Evolutionary conservation across 2,888 invertebrate genomes (phyloP).

Genomic region (Meandrusa payeni): DNA sequence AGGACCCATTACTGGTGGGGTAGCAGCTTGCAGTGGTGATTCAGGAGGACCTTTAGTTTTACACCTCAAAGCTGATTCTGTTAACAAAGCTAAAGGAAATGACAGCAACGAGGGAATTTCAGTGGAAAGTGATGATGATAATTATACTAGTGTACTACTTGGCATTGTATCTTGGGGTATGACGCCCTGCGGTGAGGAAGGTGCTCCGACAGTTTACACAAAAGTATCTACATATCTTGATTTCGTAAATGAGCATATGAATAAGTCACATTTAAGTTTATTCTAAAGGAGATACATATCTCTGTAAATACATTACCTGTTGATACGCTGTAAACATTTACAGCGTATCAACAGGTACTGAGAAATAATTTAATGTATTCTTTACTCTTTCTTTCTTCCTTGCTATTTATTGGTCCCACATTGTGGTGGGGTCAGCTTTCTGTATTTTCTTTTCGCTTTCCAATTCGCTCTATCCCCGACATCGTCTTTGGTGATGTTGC

Average conservation of each 20-base stretch:
- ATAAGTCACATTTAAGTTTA: no score
- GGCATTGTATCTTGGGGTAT: conserved; percentile 81
- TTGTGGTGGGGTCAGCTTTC: no score
- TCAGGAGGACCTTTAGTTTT: conserved; percentile 78
- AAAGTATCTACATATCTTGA: conserved; percentile 70
- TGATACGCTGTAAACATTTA: no score
- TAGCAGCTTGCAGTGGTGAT: conserved; percentile 79
- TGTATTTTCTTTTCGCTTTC: no score
- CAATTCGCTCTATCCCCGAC: no score
- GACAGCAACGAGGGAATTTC: conserved; percentile 20
- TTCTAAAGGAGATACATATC: no score
- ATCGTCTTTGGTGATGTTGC: no score
- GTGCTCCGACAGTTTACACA: conserved; percentile 78
- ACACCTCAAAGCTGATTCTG: conserved; percentile 32
- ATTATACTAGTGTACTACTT: conserved; percentile 49
- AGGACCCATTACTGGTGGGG: conserved; percentile 68
- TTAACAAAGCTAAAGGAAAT: conserved; percentile 30
- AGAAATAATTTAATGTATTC: no score
- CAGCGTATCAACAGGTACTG: no score
- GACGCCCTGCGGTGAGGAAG: conserved; percentile 70
- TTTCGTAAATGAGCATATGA: conserved; percentile 54
- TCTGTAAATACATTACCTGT: no score
- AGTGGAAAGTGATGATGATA: conserved; percentile 27
- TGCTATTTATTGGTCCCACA: no score
- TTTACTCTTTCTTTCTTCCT: no score